Base-by-base conservation (phyloP, 2,113 vertebrate genomes). In the Cricetomys ansorgei region DNA sequence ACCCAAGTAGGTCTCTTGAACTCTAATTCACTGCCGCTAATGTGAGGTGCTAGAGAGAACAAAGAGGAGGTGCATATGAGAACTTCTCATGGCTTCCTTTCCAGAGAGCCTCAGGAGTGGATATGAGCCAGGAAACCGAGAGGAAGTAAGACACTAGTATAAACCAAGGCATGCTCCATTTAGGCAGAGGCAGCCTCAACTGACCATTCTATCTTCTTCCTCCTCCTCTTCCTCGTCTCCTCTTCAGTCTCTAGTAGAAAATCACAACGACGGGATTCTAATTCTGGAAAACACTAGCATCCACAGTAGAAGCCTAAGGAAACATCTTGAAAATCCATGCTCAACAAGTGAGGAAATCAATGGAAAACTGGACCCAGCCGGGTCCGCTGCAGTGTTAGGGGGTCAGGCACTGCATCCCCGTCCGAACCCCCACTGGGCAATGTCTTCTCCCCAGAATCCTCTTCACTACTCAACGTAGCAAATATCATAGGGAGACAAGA, bases 81-180 rank as follows among this genome's bases (percentile, higher is more conserved):
- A 3, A 25, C 9, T 25, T 80, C 21, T 79, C 40, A 31, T 43
- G 29, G 45, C 13, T 25, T 75, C 13, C 11, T 53, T 70, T 86
- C 59, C n/a, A 50, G 72, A 64, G 9, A 34, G 40, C 8, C 50
- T 69, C 34, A 13, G n/a, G 50, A 29, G 16, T 45, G 7, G 37
- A 37, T 31, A 13, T 11, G 34, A 48, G 5, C 27, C 9, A 40
- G n/a, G 77, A 83, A 93, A 43, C 21, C 19, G n/a, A 43, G 25
- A 6, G 21, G 0, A 34, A 73, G 7, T 3, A 67, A 12, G 17
- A 76, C 1, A 45, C 4, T 0, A 45, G 37, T 62, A 34, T 34
- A 4, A 9, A 59, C 16, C 21, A 48, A 81, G 15, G 1, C 31
- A 23, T 5, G 15, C 50, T 5, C 37, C 37, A 29, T n/a, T 31